These are phyloP conservation scores for Tetranychus piercei DNA, from an alignment of 2,888 invertebrate species.

Conservation along the genomic window DNA sequence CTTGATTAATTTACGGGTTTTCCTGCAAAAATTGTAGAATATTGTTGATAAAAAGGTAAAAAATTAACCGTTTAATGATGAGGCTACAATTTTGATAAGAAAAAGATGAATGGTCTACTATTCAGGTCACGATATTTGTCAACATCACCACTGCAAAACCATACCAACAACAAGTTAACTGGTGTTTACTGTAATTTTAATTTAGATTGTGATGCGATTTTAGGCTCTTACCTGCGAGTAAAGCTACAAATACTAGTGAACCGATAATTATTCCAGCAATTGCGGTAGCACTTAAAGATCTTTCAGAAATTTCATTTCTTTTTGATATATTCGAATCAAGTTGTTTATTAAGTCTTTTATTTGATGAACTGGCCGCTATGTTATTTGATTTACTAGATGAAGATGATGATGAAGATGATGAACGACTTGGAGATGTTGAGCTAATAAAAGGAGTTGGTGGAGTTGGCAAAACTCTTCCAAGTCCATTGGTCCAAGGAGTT, in stretches of 20 bases:
- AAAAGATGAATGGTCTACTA: not conserved
- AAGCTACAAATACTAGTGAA: conserved; percentile 15
- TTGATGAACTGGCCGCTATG: not conserved
- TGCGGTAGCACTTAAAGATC: conserved; percentile 11
- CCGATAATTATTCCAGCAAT: conserved; percentile 20
- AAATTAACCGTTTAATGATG: not conserved
- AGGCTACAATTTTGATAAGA: not conserved
- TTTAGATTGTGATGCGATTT: not conserved
- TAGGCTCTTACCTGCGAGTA: conserved; percentile 15
- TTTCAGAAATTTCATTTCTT: not conserved
- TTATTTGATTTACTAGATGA: not conserved
- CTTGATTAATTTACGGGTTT: not conserved
- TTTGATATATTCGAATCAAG: not conserved
- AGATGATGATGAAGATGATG: not conserved
- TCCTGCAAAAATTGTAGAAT: not conserved
- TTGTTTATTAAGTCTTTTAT: not conserved
- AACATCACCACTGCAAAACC: no score
- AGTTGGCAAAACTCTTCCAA: not conserved
- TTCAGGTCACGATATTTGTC: conserved; percentile 32
- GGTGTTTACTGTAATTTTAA: not conserved
- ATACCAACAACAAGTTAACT: no score
- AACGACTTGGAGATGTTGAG: not conserved
- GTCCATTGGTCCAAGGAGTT: not conserved
- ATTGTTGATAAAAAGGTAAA: not conserved
- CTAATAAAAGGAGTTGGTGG: conserved; percentile 9